Percentiles rank a stretch among this genome's conserved stretches.
These are phyloP conservation scores for Cygnus buccinator DNA, from an alignment of 2,113 vertebrate species.

Conservation along the genomic window DNA sequence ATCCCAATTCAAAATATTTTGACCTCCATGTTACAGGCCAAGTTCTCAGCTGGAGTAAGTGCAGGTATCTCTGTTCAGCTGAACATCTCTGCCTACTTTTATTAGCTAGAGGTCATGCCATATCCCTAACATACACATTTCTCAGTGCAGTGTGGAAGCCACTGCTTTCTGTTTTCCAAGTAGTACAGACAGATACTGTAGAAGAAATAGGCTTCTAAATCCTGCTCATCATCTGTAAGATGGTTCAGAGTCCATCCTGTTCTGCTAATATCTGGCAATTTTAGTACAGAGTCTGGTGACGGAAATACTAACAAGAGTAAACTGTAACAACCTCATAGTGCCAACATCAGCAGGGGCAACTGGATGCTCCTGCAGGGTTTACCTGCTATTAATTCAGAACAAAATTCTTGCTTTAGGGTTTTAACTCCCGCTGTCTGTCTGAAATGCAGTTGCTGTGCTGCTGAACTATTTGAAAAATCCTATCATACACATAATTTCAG, in stretches of 20 bases:
- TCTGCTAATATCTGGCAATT: not conserved
- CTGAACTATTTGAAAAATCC: not conserved
- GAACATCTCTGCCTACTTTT: not conserved
- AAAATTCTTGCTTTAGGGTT: not conserved
- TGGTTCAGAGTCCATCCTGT: not conserved
- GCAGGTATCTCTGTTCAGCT: not conserved
- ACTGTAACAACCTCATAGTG: not conserved
- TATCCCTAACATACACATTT: not conserved
- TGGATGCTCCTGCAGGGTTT: not conserved
- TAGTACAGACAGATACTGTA: not conserved
- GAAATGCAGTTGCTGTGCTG: not conserved
- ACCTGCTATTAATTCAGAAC: not conserved
- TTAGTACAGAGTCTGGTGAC: not conserved
- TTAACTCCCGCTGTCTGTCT: conserved; percentile 21
- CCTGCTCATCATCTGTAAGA: not conserved
- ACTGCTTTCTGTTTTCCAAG: not conserved
- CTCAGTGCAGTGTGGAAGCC: not conserved
- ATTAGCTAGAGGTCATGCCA: not conserved
- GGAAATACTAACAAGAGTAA: not conserved
- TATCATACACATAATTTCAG: not conserved
- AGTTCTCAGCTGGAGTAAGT: not conserved
- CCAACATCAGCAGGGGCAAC: not conserved
- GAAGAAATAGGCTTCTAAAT: not conserved
- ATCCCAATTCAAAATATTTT: not conserved
- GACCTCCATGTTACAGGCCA: not conserved